Conservation (phyloP, 2,888 invertebrate genomes). For the Agrotis puta region DNA sequence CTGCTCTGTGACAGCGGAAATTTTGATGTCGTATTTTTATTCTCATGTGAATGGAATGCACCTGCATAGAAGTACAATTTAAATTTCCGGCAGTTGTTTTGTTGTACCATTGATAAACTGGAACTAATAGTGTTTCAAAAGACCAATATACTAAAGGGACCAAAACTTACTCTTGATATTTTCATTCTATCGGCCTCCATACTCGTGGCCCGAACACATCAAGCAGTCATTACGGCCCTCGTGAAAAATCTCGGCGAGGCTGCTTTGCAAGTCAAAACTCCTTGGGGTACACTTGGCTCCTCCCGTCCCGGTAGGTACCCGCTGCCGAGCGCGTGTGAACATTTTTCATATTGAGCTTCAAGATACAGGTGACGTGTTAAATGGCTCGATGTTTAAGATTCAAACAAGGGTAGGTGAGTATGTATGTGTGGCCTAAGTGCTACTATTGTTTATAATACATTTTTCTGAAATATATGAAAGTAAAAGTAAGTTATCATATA, state of each 20-base stretch:
- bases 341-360: conserved; percentile 71
- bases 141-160: conserved; percentile 26
- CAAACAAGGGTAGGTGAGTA: conserved; percentile 52
- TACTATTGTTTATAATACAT: conserved; percentile 19
- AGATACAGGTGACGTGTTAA: conserved; percentile 72
- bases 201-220: conserved; percentile 77
- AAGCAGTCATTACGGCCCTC: conserved; percentile 89
- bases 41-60: conserved; percentile 18
- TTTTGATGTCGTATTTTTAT: conserved; percentile 35
- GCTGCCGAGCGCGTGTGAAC: conserved; percentile 68
- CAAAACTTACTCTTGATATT: conserved; percentile 38
- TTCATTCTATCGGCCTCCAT: conserved; percentile 67
- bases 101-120: conserved; percentile 13
- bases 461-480: too few relatives aligned
- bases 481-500: neutral
- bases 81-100: conserved; percentile 8
- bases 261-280: conserved; percentile 90
- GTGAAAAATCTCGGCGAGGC: conserved; percentile 86
- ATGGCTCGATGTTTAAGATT: conserved; percentile 68
- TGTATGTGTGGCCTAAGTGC: conserved; percentile 38
- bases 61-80: conserved; percentile 2
- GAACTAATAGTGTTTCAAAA: conserved; percentile 15
- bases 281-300: conserved; percentile 72
- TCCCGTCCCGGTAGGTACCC: conserved; percentile 50
- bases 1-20: conserved; percentile 37